phyloP scores from a whole-genome alignment of 2,797 vertebrate genomes.

The Eospalax fontanierii region DNA sequence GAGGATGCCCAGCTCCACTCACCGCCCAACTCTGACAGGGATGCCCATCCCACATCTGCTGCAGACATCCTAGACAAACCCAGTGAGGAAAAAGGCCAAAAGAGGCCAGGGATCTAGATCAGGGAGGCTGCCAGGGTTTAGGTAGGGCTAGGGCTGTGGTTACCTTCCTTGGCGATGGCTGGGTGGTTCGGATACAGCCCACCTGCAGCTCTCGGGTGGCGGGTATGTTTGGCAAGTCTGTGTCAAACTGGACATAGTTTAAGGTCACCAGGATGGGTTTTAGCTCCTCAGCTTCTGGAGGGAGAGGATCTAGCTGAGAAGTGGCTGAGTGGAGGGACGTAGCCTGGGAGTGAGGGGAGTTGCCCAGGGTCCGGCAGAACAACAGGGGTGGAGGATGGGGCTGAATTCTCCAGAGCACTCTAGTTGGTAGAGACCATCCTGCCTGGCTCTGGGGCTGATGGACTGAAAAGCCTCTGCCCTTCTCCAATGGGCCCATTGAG shows the following conservation, averaged over 20 bases:
- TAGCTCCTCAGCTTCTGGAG: slow-evolving; percentile 79
- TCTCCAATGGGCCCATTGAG: not conserved
- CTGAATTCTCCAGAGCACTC: not conserved
- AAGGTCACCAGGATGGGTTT: slow-evolving; percentile 92
- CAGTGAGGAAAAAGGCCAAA: not conserved
- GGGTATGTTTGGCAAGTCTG: slow-evolving; percentile 78
- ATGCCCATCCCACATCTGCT: not conserved
- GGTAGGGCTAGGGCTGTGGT: not conserved
- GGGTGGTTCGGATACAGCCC: slow-evolving; percentile 91
- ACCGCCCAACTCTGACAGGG: not conserved
- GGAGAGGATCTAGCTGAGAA: not conserved
- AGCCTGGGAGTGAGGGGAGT: too few relatives aligned
- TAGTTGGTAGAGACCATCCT: too few relatives aligned
- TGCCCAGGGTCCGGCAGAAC: not conserved
- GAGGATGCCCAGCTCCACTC: not conserved
- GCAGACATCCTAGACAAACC: not conserved
- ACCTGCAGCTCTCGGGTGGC: slow-evolving; percentile 92
- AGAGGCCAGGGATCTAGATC: not conserved
- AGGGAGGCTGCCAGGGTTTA: not conserved
- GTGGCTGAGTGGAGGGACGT: too few relatives aligned
- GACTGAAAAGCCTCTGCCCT: not conserved
- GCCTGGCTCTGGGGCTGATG: not conserved
- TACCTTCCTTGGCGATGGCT: slow-evolving; percentile 92
- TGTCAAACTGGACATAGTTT: slow-evolving; percentile 85
- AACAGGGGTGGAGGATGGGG: not conserved